These are phyloP conservation scores for Masticophis lateralis DNA, from an alignment of 2,797 vertebrate species.

Conservation along the genomic window DNA sequence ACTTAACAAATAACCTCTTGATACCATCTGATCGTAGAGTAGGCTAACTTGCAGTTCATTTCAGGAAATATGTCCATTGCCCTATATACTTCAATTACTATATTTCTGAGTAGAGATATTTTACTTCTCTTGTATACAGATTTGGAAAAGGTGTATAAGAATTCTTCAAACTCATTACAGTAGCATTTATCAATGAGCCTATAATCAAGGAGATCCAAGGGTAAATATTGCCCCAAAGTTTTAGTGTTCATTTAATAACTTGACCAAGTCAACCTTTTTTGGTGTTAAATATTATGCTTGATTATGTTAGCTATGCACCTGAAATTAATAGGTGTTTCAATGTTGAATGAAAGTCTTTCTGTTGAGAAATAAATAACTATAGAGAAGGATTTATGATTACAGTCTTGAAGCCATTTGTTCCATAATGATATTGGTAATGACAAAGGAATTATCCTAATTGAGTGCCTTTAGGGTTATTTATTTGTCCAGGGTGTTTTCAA, in stretches of 20 bases:
- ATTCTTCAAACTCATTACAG: slow-evolving; percentile 6
- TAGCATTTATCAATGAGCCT: not conserved
- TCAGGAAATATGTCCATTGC: slow-evolving; percentile 10
- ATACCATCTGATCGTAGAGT: not conserved
- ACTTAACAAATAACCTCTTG: not conserved
- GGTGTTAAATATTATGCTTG: slow-evolving; percentile 3
- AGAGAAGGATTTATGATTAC: not conserved
- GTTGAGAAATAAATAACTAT: slow-evolving; percentile 16
- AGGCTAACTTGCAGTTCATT: not conserved
- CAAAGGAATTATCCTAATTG: not conserved
- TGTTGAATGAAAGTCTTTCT: not conserved
- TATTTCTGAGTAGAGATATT: slow-evolving; percentile 17
- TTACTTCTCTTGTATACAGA: slow-evolving; percentile 1
- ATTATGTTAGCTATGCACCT: slow-evolving; percentile 14
- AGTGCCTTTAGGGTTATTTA: not conserved
- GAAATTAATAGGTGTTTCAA: slow-evolving; percentile 19
- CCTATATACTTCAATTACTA: not conserved
- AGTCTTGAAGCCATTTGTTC: not conserved
- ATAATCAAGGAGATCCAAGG: not conserved
- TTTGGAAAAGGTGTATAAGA: slow-evolving; percentile 13
- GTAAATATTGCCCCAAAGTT: slow-evolving; percentile 18
- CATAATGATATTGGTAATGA: not conserved
- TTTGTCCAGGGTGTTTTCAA: not conserved
- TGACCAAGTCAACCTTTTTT: not conserved
- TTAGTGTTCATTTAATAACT: slow-evolving; percentile 16